A percentile compares a stretch with the other conserved stretches of the same genome.
Conservation (phyloP, 2,797 vertebrate species). For the Mus spretus region DNA sequence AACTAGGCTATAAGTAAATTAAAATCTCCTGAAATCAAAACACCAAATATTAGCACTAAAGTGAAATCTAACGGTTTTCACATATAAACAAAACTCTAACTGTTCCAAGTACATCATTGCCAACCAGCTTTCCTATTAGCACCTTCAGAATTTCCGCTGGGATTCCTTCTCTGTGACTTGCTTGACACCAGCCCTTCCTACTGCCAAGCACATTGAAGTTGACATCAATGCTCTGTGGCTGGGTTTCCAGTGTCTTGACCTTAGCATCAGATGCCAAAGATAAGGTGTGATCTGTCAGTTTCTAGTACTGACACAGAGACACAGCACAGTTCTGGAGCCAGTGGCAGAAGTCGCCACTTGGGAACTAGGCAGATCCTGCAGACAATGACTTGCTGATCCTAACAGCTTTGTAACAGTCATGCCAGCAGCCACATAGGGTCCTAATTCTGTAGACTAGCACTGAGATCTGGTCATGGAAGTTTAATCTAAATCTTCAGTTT, state of each 20-base stretch:
- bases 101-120: neutral
- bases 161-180: neutral
- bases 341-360: neutral
- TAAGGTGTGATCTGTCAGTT: neutral
- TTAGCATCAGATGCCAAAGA: neutral
- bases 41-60: neutral
- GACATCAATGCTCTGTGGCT: neutral
- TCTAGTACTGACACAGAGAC: neutral
- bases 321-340: neutral
- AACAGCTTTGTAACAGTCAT: neutral
- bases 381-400: neutral
- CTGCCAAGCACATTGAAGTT: neutral
- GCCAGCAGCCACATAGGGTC: neutral
- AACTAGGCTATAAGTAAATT: neutral
- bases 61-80: neutral
- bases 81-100: neutral
- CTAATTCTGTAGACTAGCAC: neutral
- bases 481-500: neutral
- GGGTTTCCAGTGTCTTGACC: neutral
- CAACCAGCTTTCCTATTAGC: neutral
- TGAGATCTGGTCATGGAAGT: neutral
- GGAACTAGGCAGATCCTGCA: neutral
- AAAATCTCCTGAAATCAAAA: conserved; percentile 36
- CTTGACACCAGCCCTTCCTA: neutral
- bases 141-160: neutral